Base-by-base conservation (phyloP, 1,140 invertebrate species). In the Drosophila parabipectinata region DNA sequence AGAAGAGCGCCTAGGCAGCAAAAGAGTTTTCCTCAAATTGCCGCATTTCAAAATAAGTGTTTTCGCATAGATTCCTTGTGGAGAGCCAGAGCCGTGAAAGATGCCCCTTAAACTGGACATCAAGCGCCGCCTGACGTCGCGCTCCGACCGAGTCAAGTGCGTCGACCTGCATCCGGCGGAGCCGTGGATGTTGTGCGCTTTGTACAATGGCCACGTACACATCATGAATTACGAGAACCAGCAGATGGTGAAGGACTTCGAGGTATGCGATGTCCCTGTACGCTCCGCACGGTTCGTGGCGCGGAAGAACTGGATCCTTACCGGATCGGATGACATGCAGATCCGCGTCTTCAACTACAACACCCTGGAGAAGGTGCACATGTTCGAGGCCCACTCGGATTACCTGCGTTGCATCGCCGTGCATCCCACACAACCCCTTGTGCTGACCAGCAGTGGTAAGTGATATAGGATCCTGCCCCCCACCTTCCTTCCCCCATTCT, bases 151-250 rank as follows among this genome's bases (percentile, higher is more conserved):
- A 73, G 98, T 99, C 6, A 99, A 99, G 93, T 98, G 96, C 91
- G 97, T 99, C 0, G 99, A 99, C 93, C 94, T 99, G 60, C 99
- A 99, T 93, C 98, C 98, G 8, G 95, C 96, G 14, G 99, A 99
- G 90, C 98, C 98, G 83, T 99, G 99, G 99, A 98, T 99, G 95
- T 94, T 99, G 28, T 98, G 97, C 71, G 98, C 98, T 24, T 93
- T 99, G 3, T 99, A 99, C 93, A 99, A 98, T 93, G 99, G 99
- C 72, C 98, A 99, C 93, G 98, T 99, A 66, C 98, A 99, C 93
- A 97, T 99, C 87, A 99, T 99, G 98, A 99, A 99, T 92, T 96
- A 98, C 94, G 98, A 99, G 92, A 97, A 95, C 51, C 98, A 99
- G 92, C 91, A 92, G 81, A 79, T 92, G 75, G 91, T 92, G 1